Base-by-base conservation (phyloP, 1,140 invertebrate species). In the Seison nebaliae region DNA sequence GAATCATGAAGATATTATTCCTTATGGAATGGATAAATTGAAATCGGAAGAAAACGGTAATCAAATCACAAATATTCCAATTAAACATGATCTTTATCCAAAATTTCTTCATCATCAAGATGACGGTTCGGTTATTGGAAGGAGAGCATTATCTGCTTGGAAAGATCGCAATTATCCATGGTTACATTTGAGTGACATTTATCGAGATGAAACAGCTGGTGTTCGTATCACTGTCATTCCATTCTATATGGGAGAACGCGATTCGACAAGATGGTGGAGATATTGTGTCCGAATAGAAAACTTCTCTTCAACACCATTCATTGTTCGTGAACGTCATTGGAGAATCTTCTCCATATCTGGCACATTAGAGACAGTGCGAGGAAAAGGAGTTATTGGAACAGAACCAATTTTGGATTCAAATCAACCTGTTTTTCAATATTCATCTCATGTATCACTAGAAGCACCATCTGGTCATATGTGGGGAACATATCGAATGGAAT, bases 391-490 rank as follows among this genome's bases (percentile, higher is more conserved):
- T 28, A 79, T 88, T 11, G 83, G 80, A 3, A 44, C 62, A 64
- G 84, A 94, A 61, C 83, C 83, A 29, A 67, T 81, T 34, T 65
- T 93, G 24, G 78, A 76, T 6, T 70, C 72, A 46, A 65, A 68
- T 26, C 67, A 76, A 44, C 83, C 83, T 33, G 81, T 81, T 46
- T 94, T 91, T 64, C 84, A 94, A 59, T 94, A 93, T 54, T 80
- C 75, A 52, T 83, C 77, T 57, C 83, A 93, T 59, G 79, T 94
- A 19, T 81, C 76, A 47, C 64, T 94, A 36, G 81, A 91, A 61
- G 80, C 81, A 31, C 79, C 81, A n/a, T 81, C 77, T 59, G 84
- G 84, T 21, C 81, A 91, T 51, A 93, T 94, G 83, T 91, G 83
- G 84, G 83, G 81, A 28, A 88, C 79, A 8, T 93, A 86, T 52